A percentile compares a stretch with the other conserved stretches of the same genome.
phyloP scores from a whole-genome alignment of 1,140 invertebrate species.

The Eueides isabella region DNA sequence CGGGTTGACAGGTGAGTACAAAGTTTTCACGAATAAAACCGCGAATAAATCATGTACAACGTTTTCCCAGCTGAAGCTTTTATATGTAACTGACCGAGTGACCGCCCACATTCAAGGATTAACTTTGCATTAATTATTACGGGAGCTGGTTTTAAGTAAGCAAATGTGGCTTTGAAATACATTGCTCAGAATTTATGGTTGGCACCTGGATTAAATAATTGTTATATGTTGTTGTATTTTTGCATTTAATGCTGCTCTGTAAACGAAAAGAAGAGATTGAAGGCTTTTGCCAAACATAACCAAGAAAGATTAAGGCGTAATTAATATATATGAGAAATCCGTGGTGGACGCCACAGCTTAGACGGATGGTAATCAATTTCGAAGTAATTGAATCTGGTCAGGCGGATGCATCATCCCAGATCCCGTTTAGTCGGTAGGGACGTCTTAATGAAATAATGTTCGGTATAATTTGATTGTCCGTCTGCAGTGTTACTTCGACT shows the following conservation, averaged over 20 bases:
- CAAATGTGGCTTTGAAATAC: constrained; percentile 12
- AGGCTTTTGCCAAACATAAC: not conserved
- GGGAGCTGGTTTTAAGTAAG: constrained; percentile 22
- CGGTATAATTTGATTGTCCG: constrained; percentile 51
- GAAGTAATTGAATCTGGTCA: constrained; percentile 73
- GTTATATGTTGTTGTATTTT: not conserved
- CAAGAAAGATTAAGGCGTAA: constrained; percentile 12
- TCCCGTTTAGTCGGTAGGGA: constrained; percentile 43
- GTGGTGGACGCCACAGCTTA: constrained; percentile 52
- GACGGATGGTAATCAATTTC: constrained; percentile 67
- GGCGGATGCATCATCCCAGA: constrained; percentile 60
- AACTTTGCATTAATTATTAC: constrained; percentile 43
- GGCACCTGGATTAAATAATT: not conserved
- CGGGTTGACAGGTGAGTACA: constrained; percentile 57
- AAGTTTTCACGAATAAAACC: constrained; percentile 55
- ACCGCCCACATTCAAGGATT: constrained; percentile 32
- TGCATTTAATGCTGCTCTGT: not conserved
- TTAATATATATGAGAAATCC: constrained; percentile 22
- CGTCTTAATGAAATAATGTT: constrained; percentile 66
- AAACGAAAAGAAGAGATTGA: not conserved
- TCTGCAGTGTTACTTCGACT: constrained; percentile 21
- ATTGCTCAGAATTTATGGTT: constrained; percentile 13
- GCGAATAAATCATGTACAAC: constrained; percentile 56
- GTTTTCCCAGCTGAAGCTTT: constrained; percentile 36
- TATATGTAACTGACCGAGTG: constrained; percentile 26